These are phyloP conservation scores for Cephonodes hylas DNA, from an alignment of 2,888 invertebrate species.

Conservation along the genomic window DNA sequence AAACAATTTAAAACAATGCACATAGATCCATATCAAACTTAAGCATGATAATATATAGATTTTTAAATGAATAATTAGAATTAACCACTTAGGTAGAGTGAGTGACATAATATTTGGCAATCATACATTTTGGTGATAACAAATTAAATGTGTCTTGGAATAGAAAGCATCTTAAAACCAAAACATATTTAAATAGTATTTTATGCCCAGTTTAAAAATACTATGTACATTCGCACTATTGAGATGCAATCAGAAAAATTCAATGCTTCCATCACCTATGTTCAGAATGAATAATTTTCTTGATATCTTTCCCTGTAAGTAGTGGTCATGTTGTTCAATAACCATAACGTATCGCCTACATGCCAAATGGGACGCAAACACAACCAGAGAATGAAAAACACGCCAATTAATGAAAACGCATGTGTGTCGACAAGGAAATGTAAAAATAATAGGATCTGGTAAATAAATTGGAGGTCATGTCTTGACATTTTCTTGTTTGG, in stretches of 20 bases:
- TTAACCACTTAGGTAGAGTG: too few relatives aligned
- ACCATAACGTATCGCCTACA: conserved; percentile 59
- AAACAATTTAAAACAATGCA: background rate
- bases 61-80: too few relatives aligned
- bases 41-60: too few relatives aligned
- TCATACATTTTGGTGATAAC: background rate
- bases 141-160: background rate
- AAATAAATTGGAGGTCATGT: conserved; percentile 69
- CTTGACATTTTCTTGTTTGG: conserved; percentile 71
- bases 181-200: background rate
- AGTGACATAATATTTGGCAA: background rate
- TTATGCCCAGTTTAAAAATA: background rate
- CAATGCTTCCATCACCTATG: background rate
- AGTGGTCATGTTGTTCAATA: conserved; percentile 49
- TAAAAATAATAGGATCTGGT: conserved; percentile 36
- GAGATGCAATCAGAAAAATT: background rate
- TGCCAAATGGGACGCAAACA: conserved; percentile 43
- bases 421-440: background rate
- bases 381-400: conserved; percentile 22
- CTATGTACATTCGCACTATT: background rate
- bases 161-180: background rate
- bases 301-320: conserved; percentile 16
- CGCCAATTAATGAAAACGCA: conserved; percentile 9
- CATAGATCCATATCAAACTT: too few relatives aligned
- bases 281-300: conserved; percentile 6